Percentiles rank a stretch among this genome's conserved stretches.
phyloP scores from a whole-genome alignment of 2,888 invertebrate species.

The Pherbina coryleti region DNA sequence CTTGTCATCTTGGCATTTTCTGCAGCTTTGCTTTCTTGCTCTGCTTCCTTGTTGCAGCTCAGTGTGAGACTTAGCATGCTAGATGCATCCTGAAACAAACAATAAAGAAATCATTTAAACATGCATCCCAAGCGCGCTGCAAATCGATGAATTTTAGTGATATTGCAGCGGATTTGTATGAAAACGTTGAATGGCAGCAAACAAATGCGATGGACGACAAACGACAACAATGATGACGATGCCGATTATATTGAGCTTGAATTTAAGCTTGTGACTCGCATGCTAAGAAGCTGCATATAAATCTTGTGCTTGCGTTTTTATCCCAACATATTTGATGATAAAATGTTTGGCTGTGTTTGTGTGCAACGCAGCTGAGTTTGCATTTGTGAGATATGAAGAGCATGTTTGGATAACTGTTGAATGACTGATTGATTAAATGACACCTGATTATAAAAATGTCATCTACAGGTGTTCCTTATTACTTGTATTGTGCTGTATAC shows the following conservation, averaged over 20 bases:
- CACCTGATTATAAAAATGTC: too few species aligned
- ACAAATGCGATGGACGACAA: background rate
- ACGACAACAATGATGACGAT: background rate
- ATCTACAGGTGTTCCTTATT: too few species aligned
- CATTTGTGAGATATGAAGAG: too few species aligned
- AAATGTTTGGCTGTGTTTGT: too few species aligned
- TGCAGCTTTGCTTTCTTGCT: background rate
- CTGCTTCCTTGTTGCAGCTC: background rate
- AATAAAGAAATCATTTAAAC: constrained; percentile 6
- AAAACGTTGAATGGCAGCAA: background rate
- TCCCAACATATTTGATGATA: too few species aligned
- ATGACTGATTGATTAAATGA: too few species aligned
- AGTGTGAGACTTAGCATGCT: background rate
- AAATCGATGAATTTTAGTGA: constrained; percentile 27
- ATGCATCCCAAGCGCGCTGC: background rate
- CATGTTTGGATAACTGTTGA: too few species aligned
- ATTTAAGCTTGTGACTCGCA: too few species aligned
- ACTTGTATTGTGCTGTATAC: too few species aligned
- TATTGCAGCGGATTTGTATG: background rate
- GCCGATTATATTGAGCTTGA: background rate
- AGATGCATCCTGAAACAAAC: background rate
- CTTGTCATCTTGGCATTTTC: background rate
- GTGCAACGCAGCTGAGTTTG: too few species aligned
- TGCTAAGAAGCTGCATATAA: too few species aligned
- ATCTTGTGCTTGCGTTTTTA: too few species aligned